Base-by-base conservation (phyloP, 1,140 invertebrate genomes). In the Pristionchus pacificus region DNA sequence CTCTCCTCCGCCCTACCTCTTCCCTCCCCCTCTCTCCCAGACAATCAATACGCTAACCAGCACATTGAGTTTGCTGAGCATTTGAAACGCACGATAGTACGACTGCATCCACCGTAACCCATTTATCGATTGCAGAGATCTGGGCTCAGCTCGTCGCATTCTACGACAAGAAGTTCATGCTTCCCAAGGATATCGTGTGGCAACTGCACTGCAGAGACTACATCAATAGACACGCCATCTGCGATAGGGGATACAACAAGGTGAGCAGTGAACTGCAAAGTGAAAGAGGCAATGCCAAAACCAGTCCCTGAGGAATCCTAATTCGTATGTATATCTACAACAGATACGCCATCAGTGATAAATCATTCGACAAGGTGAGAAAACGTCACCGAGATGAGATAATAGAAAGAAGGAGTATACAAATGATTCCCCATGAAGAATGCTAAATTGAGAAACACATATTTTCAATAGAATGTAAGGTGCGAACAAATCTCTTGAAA, bases 151-250 rank as follows among this genome's bases (percentile, higher is more conserved):
- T 83, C 1, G 60, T 59, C 19, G 57, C 68, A 30, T 83, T 79
- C 64, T 84, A 83, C 29, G 80, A 79, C 27, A 31, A 65, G 28
- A 77, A 78, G 55, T 64, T 77, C 66, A 30, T 83, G 55, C 55
- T 77, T n/a, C 49, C 77, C 2, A 76, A 77, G 59, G 77, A 83
- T 49, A 60, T 31, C 1, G 71, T 83, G 0, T 83, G 84, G 60
- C 70, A 83, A 66, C 70, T 83, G 33, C 81, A 83, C 71, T 83
- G 83, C 65, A 78, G 81, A 60, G 77, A 83, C 65, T 83, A 81
- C 64, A 83, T 83, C 30, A 83, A 83, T 70, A 70, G 81, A 13
- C 81, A 83, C 61, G 81, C 82, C 6, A 82, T 82, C 57, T 79
- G 80, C 63, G 80, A 82, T 67, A 71, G 68, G 27, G 67, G 64